phyloP scores from a whole-genome alignment of 2,797 vertebrate species.

The Etheostoma nigrum region DNA sequence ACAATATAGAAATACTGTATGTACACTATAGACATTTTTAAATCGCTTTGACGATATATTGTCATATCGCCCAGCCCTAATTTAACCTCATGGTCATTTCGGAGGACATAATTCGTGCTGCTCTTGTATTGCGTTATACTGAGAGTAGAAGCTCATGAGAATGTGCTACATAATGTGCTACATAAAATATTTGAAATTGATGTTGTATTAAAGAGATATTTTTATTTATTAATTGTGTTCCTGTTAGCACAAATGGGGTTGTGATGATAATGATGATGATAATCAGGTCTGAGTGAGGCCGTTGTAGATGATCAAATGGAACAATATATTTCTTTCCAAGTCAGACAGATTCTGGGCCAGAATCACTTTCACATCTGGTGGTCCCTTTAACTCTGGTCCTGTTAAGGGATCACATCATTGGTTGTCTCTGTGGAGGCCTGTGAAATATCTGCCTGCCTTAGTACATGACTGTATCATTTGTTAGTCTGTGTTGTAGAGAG shows the following conservation, averaged over 20 bases:
- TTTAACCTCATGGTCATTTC: background rate
- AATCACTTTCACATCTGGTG: constrained; percentile 52
- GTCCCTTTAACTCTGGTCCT: constrained; percentile 8
- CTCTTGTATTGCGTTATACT: background rate
- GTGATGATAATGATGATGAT: constrained; percentile 6
- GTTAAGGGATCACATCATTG: constrained; percentile 3
- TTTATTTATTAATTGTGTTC: background rate
- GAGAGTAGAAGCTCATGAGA: background rate
- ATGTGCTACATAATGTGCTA: background rate
- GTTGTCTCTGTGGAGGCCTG: constrained; percentile 11
- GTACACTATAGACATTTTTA: no score
- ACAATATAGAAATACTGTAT: no score
- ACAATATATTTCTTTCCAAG: constrained; percentile 21
- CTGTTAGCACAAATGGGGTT: background rate
- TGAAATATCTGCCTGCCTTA: constrained; percentile 13
- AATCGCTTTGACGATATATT: no score
- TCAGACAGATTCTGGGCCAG: constrained; percentile 30
- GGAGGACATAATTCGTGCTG: background rate
- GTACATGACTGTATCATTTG: background rate
- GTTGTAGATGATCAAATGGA: constrained; percentile 37
- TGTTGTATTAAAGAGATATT: background rate
- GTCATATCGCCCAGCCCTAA: no score
- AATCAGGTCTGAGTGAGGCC: background rate
- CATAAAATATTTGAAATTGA: background rate
- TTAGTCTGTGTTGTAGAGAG: constrained; percentile 2